These are phyloP conservation scores for Notechis scutatus DNA, from an alignment of 2,113 vertebrate genomes.

Conservation along the genomic window DNA sequence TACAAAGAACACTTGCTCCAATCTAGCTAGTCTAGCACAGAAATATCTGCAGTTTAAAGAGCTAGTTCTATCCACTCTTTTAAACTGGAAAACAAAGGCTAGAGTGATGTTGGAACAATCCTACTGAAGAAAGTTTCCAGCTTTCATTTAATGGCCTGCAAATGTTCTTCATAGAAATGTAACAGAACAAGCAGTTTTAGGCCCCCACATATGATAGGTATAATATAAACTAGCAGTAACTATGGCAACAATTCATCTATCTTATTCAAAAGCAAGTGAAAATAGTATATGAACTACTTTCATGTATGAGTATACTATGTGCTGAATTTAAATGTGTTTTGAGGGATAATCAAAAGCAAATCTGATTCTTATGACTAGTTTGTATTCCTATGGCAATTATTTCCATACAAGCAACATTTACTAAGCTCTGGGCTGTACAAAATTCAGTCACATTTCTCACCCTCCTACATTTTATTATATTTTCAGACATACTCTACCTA, in stretches of 20 bases:
- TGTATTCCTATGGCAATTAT: not conserved
- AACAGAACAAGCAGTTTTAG: slow-evolving; percentile 31
- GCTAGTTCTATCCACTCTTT: not conserved
- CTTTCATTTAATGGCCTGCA: slow-evolving; percentile 28
- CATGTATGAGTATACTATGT: not conserved
- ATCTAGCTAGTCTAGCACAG: not conserved
- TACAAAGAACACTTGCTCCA: not conserved
- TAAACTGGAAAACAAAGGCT: slow-evolving; percentile 4
- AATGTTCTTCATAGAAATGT: slow-evolving; percentile 22
- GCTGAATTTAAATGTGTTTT: not conserved
- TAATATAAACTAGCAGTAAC: slow-evolving; percentile 46
- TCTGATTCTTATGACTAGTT: accelerated
- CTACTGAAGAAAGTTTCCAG: slow-evolving; percentile 43
- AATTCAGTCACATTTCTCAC: not conserved
- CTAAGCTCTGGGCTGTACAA: not conserved
- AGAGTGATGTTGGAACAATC: slow-evolving; percentile 26
- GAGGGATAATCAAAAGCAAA: not conserved
- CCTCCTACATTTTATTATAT: not conserved
- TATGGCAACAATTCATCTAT: slow-evolving; percentile 47
- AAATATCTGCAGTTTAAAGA: slow-evolving; percentile 11
- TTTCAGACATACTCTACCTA: not conserved
- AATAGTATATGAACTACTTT: slow-evolving; percentile 10
- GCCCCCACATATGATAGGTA: slow-evolving; percentile 3
- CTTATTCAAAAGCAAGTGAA: not conserved
- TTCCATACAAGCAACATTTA: accelerated